Base-by-base conservation (phyloP, 2,797 vertebrate genomes). In the Neosilurus hyrtlii region DNA sequence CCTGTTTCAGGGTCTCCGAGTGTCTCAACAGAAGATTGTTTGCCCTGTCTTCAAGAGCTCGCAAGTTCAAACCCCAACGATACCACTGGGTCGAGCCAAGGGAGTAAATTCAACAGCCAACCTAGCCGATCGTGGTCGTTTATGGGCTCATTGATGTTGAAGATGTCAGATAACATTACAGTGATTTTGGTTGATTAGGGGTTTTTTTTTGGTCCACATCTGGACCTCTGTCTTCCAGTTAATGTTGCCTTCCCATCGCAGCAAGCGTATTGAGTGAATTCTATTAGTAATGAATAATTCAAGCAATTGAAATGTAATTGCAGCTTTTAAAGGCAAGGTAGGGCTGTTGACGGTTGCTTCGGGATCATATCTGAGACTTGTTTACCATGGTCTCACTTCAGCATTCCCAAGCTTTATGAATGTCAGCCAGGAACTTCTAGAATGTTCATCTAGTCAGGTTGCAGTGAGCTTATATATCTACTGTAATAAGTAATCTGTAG, bases 331-430 rank as follows among this genome's bases (percentile, higher is more conserved):
- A 20, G n/a, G 9, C 61, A 12, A 51, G n/a, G 4, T 63, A 51
- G 24, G 0, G 57, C 12, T n/a, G 73, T 24, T 16, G 43, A 75
- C 20, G 30, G 63, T 37, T 63, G 6, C 80, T 35, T 22, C 2
- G n/a, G 65, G 66, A 68, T 83, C 20, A 79, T 51, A 79, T 66
- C 18, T 49, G n/a, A 65, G 10, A 35, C 56, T 56, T 62, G 49
- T 81, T 57, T 63, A 22, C 26, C 22, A 9, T 51, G 59, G 56
- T 65, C 15, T 62, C 51, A 49, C 59, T 30, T 65, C 35, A n/a
- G 59, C 30, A 59, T 43, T 81, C 43, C 37, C 35, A 16, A 49
- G 18, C 78, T 67, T 78, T 22, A 80, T 61, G 54, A 52, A 51
- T 12, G 14, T 37, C 62, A 37, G 79, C 65, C 63, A 68, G 54